Conservation (phyloP, 2,113 vertebrate genomes). For the Laticauda laticaudata region DNA sequence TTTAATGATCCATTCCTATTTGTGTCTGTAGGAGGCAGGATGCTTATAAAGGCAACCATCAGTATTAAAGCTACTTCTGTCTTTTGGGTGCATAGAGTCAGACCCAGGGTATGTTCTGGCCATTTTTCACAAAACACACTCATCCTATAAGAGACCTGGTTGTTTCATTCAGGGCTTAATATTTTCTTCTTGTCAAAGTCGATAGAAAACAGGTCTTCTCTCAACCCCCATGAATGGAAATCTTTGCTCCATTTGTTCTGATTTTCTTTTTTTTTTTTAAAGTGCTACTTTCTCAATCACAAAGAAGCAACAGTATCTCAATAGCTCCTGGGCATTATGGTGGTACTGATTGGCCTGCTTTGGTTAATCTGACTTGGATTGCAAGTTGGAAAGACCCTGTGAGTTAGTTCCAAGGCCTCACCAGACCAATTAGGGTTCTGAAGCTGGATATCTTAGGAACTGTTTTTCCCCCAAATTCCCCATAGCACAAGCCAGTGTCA, state of each 20-base stretch:
- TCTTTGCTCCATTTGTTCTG: not conserved
- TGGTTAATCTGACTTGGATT: not conserved
- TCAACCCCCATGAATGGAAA: not conserved
- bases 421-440: constrained; percentile 3
- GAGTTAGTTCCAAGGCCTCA: not conserved
- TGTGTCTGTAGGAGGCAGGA: not conserved
- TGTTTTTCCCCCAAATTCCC: not conserved
- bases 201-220: not conserved
- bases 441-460: constrained; percentile 5
- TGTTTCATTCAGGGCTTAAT: not conserved
- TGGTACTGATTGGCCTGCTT: fast-evolving
- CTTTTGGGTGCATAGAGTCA: not conserved
- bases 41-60: not conserved
- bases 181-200: not conserved
- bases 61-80: not conserved
- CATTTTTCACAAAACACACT: not conserved
- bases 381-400: not conserved
- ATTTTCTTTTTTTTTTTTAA: not conserved
- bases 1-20: not conserved
- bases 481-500: not conserved
- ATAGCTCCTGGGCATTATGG: not conserved
- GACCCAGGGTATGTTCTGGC: not conserved
- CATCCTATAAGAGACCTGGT: not conserved
- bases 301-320: not conserved
- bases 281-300: not conserved